These are phyloP conservation scores for Aythya baeri DNA, from an alignment of 2,113 vertebrate species.

Conservation along the genomic window DNA sequence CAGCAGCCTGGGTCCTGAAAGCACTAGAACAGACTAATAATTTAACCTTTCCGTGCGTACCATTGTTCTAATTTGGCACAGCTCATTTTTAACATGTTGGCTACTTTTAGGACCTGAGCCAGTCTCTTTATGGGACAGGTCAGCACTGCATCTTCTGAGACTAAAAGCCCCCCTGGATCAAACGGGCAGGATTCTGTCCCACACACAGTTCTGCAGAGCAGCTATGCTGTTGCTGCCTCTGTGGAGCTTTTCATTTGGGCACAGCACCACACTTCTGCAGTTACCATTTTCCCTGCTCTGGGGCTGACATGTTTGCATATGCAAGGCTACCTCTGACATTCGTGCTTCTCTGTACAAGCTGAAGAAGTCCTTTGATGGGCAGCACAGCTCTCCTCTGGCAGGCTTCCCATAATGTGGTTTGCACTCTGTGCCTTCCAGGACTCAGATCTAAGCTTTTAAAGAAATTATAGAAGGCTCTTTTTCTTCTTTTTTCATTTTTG, in stretches of 20 bases:
- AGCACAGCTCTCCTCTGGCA: background rate
- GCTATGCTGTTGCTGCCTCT: background rate
- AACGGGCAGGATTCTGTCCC: background rate
- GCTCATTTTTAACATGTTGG: background rate
- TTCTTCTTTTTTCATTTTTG: background rate
- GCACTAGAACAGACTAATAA: background rate
- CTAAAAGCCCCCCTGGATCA: background rate
- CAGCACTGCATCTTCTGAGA: background rate
- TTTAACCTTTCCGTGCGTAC: background rate
- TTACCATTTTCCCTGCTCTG: background rate
- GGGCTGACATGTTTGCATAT: background rate
- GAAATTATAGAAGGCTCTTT: background rate
- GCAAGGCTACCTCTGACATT: background rate
- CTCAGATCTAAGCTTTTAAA: background rate
- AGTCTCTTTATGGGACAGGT: background rate
- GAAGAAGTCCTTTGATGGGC: background rate
- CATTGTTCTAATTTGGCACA: background rate
- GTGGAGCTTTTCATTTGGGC: background rate
- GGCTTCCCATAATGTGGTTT: background rate
- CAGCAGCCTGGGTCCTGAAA: background rate
- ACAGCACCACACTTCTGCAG: background rate
- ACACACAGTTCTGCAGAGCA: accelerated
- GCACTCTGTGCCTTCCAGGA: background rate
- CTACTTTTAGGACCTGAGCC: background rate
- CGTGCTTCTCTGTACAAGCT: background rate